Evolutionary conservation across 2,113 vertebrate genomes (phyloP).

Genomic region (Pungitius pungitius): DNA sequence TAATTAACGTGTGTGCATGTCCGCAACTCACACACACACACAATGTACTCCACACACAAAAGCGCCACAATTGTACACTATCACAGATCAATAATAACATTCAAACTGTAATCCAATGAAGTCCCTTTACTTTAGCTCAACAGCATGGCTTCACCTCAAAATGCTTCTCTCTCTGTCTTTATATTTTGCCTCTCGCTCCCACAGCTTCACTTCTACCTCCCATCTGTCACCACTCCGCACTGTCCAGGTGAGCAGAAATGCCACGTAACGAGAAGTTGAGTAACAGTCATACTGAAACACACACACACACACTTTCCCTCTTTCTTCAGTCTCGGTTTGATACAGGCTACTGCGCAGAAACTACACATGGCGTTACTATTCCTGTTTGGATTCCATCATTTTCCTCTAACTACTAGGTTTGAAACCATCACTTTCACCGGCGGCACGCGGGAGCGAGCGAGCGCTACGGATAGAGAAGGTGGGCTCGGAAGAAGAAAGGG

Average conservation of each 20-base stretch:
- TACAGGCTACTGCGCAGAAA: slow-evolving; percentile 50
- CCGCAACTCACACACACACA: background rate
- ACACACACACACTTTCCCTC: slow-evolving; percentile 13
- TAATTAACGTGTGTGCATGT: background rate
- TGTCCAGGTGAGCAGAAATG: slow-evolving; percentile 32
- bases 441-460: slow-evolving; percentile 17
- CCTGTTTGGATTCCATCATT: slow-evolving; percentile 69
- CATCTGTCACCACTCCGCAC: slow-evolving; percentile 19
- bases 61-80: background rate
- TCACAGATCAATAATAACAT: background rate
- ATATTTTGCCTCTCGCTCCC: background rate
- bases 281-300: background rate
- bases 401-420: slow-evolving; percentile 58
- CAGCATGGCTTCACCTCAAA: background rate
- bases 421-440: slow-evolving; percentile 64
- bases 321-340: slow-evolving; percentile 26
- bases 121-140: background rate
- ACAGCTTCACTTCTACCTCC: background rate
- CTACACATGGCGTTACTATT: slow-evolving; percentile 68
- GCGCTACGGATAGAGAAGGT: background rate
- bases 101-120: background rate
- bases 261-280: slow-evolving; percentile 9
- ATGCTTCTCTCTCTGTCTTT: background rate
- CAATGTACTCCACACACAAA: background rate
- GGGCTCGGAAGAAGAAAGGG: background rate